A percentile compares a stretch with the other conserved stretches of the same genome.
Evolutionary conservation across 2,888 invertebrate genomes (phyloP).

Genomic region (Chromoteleia sp.): DNA sequence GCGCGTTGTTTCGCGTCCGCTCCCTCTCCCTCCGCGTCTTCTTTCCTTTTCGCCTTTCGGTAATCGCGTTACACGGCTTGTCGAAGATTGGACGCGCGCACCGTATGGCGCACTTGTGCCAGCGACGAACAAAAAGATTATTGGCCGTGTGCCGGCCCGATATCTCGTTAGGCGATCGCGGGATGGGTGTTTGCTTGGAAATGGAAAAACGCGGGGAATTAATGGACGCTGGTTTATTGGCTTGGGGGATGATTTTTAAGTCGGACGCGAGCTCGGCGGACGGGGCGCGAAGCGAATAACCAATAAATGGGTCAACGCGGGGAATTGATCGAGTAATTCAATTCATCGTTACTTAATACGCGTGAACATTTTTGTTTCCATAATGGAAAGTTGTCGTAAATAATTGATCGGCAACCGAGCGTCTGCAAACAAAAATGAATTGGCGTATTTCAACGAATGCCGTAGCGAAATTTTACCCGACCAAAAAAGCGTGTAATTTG

Average conservation of each 20-base stretch:
- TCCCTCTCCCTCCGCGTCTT: background rate
- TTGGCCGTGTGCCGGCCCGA: constrained; percentile 20
- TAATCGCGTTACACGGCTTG: constrained; percentile 60
- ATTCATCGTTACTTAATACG: too few species aligned
- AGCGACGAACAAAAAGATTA: constrained; percentile 29
- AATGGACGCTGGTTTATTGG: constrained; percentile 4
- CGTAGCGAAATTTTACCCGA: constrained; percentile 31
- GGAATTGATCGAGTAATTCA: too few species aligned
- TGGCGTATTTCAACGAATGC: constrained; percentile 13
- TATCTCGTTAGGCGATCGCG: constrained; percentile 21
- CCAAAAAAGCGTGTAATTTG: constrained; percentile 62
- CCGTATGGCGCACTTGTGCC: constrained; percentile 43
- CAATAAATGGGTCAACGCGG: too few species aligned
- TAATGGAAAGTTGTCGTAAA: too few species aligned
- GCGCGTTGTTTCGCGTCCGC: constrained; percentile 33
- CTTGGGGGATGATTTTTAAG: constrained; percentile 1
- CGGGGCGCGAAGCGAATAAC: too few species aligned
- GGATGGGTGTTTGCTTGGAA: constrained; percentile 26
- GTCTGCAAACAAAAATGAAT: constrained; percentile 9
- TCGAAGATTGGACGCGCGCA: constrained; percentile 48
- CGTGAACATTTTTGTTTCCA: too few species aligned
- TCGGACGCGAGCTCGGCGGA: background rate
- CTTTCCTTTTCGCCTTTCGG: constrained; percentile 31
- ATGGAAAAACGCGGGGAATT: constrained; percentile 24
- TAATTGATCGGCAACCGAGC: too few species aligned